Conservation (phyloP, 2,888 invertebrate genomes). For the Lampropteryx suffumata region DNA sequence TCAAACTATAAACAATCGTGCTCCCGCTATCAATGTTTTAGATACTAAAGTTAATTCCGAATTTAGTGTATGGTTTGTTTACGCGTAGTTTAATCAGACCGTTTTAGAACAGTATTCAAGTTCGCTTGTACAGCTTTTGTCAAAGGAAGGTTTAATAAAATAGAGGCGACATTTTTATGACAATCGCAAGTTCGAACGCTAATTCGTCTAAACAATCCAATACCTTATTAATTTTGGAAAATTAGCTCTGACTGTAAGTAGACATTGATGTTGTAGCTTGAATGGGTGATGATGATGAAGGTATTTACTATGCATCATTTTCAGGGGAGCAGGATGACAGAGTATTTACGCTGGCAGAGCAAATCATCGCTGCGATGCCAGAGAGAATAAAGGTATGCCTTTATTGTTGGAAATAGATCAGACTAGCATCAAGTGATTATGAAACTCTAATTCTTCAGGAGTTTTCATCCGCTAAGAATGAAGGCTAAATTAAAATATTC, state of each 20-base stretch:
- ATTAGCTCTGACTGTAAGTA: slow-evolving; percentile 5
- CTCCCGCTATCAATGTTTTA: slow-evolving; percentile 12
- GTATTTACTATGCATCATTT: slow-evolving; percentile 63
- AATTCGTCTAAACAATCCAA: background rate
- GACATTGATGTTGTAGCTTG: slow-evolving; percentile 22
- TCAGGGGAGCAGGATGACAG: slow-evolving; percentile 96
- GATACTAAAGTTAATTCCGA: slow-evolving; percentile 2
- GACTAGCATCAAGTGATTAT: background rate
- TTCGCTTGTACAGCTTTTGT: no score
- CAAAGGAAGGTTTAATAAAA: no score
- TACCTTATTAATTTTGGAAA: slow-evolving; percentile 9
- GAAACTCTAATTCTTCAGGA: no score
- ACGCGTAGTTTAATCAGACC: no score
- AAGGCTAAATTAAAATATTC: no score
- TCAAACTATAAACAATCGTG: background rate
- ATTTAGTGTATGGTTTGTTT: no score
- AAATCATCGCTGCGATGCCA: slow-evolving; percentile 99
- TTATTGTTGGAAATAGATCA: no score
- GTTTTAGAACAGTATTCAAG: no score
- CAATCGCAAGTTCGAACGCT: no score
- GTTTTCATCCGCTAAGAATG: no score
- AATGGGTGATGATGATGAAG: slow-evolving; percentile 32
- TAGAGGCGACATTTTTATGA: no score
- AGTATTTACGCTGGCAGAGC: slow-evolving; percentile 96
- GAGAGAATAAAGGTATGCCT: slow-evolving; percentile 94